phyloP scores from a whole-genome alignment of 2,113 vertebrate genomes.

The Suncus etruscus region DNA sequence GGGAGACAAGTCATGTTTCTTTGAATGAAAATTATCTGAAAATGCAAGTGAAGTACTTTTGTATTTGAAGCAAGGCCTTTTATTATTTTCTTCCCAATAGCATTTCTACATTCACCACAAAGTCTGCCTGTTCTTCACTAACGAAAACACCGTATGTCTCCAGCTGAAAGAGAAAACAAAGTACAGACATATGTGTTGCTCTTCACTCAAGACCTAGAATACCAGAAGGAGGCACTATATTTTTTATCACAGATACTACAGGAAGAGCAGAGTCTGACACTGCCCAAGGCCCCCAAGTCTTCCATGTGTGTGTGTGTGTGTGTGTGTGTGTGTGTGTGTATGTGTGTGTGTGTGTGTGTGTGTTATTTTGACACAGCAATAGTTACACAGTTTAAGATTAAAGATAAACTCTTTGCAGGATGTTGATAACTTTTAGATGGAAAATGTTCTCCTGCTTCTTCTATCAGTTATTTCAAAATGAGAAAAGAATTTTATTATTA shows the following conservation, averaged over 20 bases:
- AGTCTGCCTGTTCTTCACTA: constrained; percentile 58
- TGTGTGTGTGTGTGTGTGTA: too few relatives aligned
- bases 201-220: not conserved
- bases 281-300: not conserved
- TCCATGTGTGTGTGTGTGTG: not conserved
- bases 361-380: not conserved
- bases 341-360: not conserved
- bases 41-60: constrained; percentile 55
- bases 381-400: not conserved
- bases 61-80: constrained; percentile 64
- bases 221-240: not conserved
- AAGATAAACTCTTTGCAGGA: not conserved
- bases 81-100: constrained; percentile 62
- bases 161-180: constrained; percentile 30
- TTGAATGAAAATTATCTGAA: constrained; percentile 72
- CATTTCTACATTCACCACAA: constrained; percentile 11
- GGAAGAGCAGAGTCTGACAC: not conserved
- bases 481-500: too few relatives aligned
- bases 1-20: constrained; percentile 67
- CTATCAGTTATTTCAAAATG: not conserved
- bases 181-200: not conserved
- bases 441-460: not conserved
- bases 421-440: not conserved
- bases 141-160: constrained; percentile 23
- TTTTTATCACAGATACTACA: not conserved